A percentile compares a stretch with the other conserved stretches of the same genome.
phyloP scores from a whole-genome alignment of 2,797 vertebrate species.

The Coluber constrictor region DNA sequence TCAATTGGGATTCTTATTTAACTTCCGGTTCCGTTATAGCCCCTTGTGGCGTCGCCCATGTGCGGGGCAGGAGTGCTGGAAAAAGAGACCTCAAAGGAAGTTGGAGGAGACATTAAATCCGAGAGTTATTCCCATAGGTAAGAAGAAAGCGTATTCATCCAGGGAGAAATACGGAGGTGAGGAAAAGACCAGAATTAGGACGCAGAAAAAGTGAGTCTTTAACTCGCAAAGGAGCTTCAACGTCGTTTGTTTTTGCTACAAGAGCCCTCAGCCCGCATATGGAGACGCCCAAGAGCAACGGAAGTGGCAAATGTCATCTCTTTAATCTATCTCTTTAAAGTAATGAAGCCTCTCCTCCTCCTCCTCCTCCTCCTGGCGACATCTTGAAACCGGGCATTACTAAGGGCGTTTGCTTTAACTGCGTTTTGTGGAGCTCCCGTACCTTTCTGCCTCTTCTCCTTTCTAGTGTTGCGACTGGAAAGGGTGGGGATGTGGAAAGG shows the following conservation, averaged over 20 bases:
- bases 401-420: fast-evolving
- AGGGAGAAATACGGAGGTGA: neutral
- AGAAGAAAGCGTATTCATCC: neutral
- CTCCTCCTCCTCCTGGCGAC: neutral
- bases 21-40: neutral
- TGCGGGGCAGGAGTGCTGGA: neutral
- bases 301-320: neutral
- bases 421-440: neutral
- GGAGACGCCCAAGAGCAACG: neutral
- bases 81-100: neutral
- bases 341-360: neutral
- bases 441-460: fast-evolving
- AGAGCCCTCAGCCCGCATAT: neutral
- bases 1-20: fast-evolving
- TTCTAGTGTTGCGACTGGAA: neutral
- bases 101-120: neutral
- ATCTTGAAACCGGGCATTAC: constrained; percentile 24
- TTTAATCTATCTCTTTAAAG: neutral
- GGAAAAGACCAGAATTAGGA: neutral
- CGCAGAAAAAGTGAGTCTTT: neutral
- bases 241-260: neutral
- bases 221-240: neutral
- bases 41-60: neutral
- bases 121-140: neutral
- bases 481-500: neutral